These are phyloP conservation scores for Cheilosia pagana DNA, from an alignment of 2,888 invertebrate species.

Conservation along the genomic window DNA sequence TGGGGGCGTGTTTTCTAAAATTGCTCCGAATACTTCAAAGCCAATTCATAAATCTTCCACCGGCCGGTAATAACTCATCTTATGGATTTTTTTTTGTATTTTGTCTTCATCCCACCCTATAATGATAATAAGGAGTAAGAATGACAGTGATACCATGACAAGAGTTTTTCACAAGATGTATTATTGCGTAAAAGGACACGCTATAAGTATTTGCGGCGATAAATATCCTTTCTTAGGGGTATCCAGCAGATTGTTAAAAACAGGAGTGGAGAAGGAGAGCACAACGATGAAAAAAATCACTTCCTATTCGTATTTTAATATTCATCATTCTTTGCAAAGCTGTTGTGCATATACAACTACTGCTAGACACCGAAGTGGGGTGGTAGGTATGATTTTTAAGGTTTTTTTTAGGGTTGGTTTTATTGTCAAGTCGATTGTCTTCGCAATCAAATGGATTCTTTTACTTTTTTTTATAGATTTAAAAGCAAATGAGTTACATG, in stretches of 20 bases:
- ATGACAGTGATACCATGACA: conserved; percentile 60
- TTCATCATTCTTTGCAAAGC: conserved; percentile 20
- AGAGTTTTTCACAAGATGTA: conserved; percentile 55
- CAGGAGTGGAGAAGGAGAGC: conserved; percentile 25
- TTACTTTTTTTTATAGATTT: background rate
- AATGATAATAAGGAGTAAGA: conserved; percentile 31
- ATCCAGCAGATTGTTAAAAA: conserved; percentile 46
- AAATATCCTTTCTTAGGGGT: conserved; percentile 16
- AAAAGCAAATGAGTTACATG: background rate
- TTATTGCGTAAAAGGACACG: conserved; percentile 63
- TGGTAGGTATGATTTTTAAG: conserved; percentile 59
- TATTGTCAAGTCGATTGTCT: conserved; percentile 1
- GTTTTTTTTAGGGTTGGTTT: conserved; percentile 34
- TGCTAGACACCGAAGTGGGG: conserved; percentile 5
- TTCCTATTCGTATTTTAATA: conserved; percentile 50
- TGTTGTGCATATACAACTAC: conserved; percentile 9
- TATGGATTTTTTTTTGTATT: conserved; percentile 34
- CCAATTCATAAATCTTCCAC: conserved; percentile 71
- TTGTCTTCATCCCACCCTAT: conserved; percentile 21
- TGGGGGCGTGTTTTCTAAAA: conserved; percentile 8
- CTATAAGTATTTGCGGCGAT: conserved; percentile 43
- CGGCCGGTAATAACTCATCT: conserved; percentile 65
- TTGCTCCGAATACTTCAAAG: conserved; percentile 48
- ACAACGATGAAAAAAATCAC: conserved; percentile 1
- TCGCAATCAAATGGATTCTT: background rate